These are phyloP conservation scores for Gambusia holbrooki DNA, from an alignment of 2,113 vertebrate genomes.

Conservation along the genomic window DNA sequence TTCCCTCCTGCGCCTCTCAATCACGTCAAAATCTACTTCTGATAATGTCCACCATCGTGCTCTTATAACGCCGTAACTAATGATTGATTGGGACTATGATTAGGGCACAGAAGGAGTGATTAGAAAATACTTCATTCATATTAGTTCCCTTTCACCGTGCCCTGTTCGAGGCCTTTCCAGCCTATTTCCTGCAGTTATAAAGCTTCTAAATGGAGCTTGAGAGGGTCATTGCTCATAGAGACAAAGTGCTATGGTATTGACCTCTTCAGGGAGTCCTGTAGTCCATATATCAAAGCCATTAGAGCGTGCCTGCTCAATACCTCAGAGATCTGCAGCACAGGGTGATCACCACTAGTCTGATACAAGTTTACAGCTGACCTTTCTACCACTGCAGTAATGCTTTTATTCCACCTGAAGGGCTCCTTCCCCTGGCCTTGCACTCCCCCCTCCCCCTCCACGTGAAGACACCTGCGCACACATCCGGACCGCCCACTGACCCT, in stretches of 20 bases:
- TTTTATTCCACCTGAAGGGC: constrained; percentile 79
- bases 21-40: constrained; percentile 55
- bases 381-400: constrained; percentile 74
- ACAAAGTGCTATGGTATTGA: constrained; percentile 81
- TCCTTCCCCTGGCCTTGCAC: constrained; percentile 43
- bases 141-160: constrained; percentile 60
- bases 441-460: constrained; percentile 42
- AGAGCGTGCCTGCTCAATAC: constrained; percentile 81
- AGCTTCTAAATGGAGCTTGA: constrained; percentile 78
- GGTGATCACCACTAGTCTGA: constrained; percentile 83
- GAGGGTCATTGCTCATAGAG: constrained; percentile 80
- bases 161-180: constrained; percentile 70
- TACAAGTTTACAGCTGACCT: constrained; percentile 83
- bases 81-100: constrained; percentile 65
- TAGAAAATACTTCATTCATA: constrained; percentile 71
- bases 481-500: constrained; percentile 37
- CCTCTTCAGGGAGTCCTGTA: constrained; percentile 79
- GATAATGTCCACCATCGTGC: constrained; percentile 43
- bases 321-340: constrained; percentile 79
- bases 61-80: constrained; percentile 43
- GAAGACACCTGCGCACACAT: constrained; percentile 10
- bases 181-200: constrained; percentile 80
- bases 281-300: constrained; percentile 81
- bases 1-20: constrained; percentile 43
- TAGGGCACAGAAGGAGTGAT: constrained; percentile 64